Base-by-base conservation (phyloP, 1,140 invertebrate species). In the Drosophila nikananu region DNA sequence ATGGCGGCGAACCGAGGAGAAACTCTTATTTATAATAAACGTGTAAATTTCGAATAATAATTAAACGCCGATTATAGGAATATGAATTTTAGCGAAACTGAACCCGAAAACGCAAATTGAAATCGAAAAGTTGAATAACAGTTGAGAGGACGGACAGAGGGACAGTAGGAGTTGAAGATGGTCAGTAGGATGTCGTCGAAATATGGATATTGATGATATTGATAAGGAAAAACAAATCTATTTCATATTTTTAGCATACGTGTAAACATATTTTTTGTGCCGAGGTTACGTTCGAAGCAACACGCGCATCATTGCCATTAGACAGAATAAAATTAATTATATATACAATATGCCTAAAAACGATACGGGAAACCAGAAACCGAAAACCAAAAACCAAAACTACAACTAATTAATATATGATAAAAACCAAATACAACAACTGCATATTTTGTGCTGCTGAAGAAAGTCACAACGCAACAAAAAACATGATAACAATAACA, bases 231-330 rank as follows among this genome's bases (percentile, higher is more conserved):
- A 83, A 78, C 74, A 68, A 39, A 83, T 81, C 74, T 84, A 87
- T 89, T 86, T 80, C 81, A 90, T 84, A 89, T 74, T 90, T 89
- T 81, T 89, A 74, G 81, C 84, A 75, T 83, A 83, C 74, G 63
- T 77, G 73, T 77, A 77, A 77, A 77, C 86, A 83, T 82, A 77
- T 87, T 83, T 87, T 87, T 89, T 89, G 86, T 90, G 86, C 81
- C 64, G 81, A 89, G 81, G 78, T 86, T 86, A 86, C 82, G 83
- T 86, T 86, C 66, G 79, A 83, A 89, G 81, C 78, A 89, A 90
- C 86, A 90, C 86, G 86, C 86, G 86, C 86, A 90, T 89, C 86
- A 89, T 89, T 89, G 86, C 86, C 86, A 89, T 89, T 89, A 89
- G 86, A 84, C 81, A 89, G 72, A 90, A 89, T 86, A 80, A 86